Conservation (phyloP, 1,140 invertebrate genomes). For the Hydropsyche tenuis region DNA sequence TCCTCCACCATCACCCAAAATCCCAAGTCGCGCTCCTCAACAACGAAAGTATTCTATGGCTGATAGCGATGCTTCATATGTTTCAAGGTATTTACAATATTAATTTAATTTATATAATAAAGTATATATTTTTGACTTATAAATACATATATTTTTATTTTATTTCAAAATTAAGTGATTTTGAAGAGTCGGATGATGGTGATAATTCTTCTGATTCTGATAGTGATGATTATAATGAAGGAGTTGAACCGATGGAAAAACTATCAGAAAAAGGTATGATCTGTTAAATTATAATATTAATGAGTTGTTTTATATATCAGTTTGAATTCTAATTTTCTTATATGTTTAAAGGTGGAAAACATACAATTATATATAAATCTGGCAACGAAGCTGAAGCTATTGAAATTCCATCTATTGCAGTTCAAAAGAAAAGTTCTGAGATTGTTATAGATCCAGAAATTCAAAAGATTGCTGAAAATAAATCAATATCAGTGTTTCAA, state of each 20-base stretch:
- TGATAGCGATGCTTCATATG: slow-evolving; percentile 59
- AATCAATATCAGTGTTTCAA: slow-evolving; percentile 44
- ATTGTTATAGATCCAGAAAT: slow-evolving; percentile 7
- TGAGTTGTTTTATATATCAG: not conserved
- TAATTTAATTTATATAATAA: slow-evolving; percentile 4
- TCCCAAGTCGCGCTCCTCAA: slow-evolving; percentile 8
- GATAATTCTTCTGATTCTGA: slow-evolving; percentile 55
- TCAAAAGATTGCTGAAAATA: slow-evolving; percentile 43
- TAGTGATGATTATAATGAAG: slow-evolving; percentile 57
- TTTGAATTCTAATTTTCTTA: slow-evolving; percentile 7
- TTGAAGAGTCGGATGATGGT: slow-evolving; percentile 60
- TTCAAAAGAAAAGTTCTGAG: slow-evolving; percentile 14
- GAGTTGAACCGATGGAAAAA: slow-evolving; percentile 16
- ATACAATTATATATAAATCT: slow-evolving; percentile 81
- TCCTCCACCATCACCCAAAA: slow-evolving; percentile 47
- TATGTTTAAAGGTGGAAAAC: slow-evolving; percentile 60
- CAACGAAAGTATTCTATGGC: slow-evolving; percentile 55
- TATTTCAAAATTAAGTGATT: slow-evolving; percentile 53
- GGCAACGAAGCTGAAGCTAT: slow-evolving; percentile 86
- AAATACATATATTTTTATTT: slow-evolving; percentile 55
- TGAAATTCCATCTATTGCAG: slow-evolving; percentile 64
- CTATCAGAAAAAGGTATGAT: slow-evolving; percentile 40
- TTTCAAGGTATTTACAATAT: slow-evolving; percentile 54
- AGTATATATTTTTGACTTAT: not conserved
- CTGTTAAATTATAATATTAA: not conserved